These are phyloP conservation scores for Serilophus lunatus DNA, from an alignment of 2,113 vertebrate species.

Conservation along the genomic window DNA sequence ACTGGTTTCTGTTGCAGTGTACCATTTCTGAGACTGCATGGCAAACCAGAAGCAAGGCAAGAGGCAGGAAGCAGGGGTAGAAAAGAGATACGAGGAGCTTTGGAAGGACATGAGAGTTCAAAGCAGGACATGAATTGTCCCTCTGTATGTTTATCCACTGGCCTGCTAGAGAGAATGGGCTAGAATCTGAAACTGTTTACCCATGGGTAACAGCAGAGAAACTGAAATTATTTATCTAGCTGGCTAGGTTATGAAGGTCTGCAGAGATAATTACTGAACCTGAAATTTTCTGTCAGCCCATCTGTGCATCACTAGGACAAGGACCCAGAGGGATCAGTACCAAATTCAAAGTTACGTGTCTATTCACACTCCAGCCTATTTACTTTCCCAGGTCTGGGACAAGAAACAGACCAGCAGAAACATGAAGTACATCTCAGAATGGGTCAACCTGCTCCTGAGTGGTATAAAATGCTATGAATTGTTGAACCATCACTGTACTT, in stretches of 20 bases:
- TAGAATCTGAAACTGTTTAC: constrained; percentile 2
- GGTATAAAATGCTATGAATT: background rate
- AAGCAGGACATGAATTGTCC: background rate
- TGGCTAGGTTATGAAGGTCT: background rate
- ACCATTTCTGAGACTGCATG: background rate
- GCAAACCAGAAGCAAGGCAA: background rate
- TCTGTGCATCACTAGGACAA: background rate
- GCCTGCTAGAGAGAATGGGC: background rate
- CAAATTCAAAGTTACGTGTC: background rate
- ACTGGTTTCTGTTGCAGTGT: background rate
- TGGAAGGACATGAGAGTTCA: background rate
- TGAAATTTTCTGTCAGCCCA: background rate
- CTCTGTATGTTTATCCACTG: background rate
- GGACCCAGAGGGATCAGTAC: background rate
- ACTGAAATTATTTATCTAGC: background rate
- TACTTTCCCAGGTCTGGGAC: background rate
- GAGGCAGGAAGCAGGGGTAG: background rate
- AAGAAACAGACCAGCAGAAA: background rate
- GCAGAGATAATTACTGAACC: background rate
- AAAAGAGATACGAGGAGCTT: background rate
- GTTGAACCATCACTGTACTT: background rate
- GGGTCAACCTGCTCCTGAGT: background rate
- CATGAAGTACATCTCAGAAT: background rate
- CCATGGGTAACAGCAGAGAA: background rate
- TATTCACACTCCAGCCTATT: background rate